A percentile compares a stretch with the other conserved stretches of the same genome.
Evolutionary conservation across 2,888 invertebrate genomes (phyloP).

Genomic region (Idaea biselata): DNA sequence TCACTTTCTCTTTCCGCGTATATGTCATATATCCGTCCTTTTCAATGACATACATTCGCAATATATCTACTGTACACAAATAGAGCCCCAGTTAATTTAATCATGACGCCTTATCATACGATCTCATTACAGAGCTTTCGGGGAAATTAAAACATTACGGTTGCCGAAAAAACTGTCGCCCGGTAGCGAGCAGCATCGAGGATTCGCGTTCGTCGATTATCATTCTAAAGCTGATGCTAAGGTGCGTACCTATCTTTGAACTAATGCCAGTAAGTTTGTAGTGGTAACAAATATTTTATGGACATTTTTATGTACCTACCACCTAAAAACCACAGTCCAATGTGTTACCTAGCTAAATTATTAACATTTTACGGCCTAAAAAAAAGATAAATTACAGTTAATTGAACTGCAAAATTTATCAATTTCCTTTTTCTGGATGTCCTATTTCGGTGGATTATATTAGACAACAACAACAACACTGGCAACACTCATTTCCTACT

Average conservation of each 20-base stretch:
- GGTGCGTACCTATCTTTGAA: conserved; percentile 65
- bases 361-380: too few relatives aligned
- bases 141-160: conserved; percentile 93
- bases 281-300: too few relatives aligned
- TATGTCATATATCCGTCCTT: neutral
- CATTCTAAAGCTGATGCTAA: conserved; percentile 94
- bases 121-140: conserved; percentile 87
- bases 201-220: conserved; percentile 98
- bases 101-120: conserved; percentile 13
- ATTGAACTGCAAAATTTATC: too few relatives aligned
- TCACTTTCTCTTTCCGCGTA: neutral
- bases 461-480: too few relatives aligned
- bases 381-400: too few relatives aligned
- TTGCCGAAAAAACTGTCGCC: conserved; percentile 92
- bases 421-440: too few relatives aligned
- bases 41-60: neutral
- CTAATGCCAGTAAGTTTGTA: too few relatives aligned
- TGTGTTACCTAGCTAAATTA: too few relatives aligned
- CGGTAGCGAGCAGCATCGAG: conserved; percentile 91
- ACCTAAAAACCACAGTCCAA: too few relatives aligned
- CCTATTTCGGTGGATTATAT: too few relatives aligned
- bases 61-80: neutral
- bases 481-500: too few relatives aligned
- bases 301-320: too few relatives aligned
- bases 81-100: conserved; percentile 2